Conservation (phyloP, 2,113 vertebrate genomes). For the Leptodactylus fuscus region DNA sequence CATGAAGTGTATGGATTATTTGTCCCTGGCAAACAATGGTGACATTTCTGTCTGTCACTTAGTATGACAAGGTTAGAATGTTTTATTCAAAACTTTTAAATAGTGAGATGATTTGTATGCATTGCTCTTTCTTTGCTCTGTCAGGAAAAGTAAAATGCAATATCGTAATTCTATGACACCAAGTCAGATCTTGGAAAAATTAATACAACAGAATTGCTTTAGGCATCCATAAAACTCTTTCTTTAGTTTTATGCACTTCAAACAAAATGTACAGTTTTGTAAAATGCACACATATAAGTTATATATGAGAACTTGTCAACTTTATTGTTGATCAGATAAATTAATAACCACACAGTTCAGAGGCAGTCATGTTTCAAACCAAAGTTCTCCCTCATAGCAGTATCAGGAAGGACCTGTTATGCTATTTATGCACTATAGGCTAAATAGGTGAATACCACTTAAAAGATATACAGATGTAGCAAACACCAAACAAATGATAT, state of each 20-base stretch:
- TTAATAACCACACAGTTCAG: no score
- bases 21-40: conserved; percentile 78
- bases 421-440: no score
- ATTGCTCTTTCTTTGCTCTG: conserved; percentile 71
- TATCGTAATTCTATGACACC: conserved; percentile 65
- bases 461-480: no score
- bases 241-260: conserved; percentile 61
- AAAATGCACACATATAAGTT: no score
- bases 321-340: no score
- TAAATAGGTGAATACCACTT: no score
- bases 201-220: conserved; percentile 62
- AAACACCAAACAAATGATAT: no score
- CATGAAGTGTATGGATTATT: conserved; percentile 84
- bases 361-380: no score
- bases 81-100: conserved; percentile 82
- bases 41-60: conserved; percentile 83
- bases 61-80: conserved; percentile 80
- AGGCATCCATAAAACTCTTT: conserved; percentile 62
- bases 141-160: conserved; percentile 68
- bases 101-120: conserved; percentile 73
- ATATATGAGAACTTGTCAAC: no score
- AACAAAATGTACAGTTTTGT: conserved; percentile 52
- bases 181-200: conserved; percentile 67
- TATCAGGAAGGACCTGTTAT: no score
- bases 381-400: no score